phyloP scores from a whole-genome alignment of 1,140 invertebrate genomes.

The Lethrus apterus region DNA sequence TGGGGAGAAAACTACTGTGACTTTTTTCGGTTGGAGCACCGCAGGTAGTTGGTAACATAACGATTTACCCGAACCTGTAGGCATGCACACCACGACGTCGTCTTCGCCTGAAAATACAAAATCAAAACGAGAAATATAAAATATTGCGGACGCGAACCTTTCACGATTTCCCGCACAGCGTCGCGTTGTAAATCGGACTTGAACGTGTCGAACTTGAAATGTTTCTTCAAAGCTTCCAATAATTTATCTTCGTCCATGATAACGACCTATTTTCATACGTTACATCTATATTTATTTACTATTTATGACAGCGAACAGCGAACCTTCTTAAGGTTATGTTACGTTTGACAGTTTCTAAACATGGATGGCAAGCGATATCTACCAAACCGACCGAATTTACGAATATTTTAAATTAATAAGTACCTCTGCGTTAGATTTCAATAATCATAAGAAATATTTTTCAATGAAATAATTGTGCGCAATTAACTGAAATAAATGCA shows the following conservation, averaged over 20 bases:
- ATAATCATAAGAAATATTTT: no score
- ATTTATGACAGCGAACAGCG: no score
- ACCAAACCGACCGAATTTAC: no score
- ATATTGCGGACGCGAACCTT: constrained; percentile 28
- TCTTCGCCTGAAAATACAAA: constrained; percentile 53
- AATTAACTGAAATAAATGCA: no score
- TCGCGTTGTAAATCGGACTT: constrained; percentile 35
- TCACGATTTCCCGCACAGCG: constrained; percentile 33
- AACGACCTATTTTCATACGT: no score
- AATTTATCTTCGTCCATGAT: constrained; percentile 27
- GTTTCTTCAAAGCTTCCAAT: constrained; percentile 26
- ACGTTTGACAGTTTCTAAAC: no score
- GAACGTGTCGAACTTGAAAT: constrained; percentile 36
- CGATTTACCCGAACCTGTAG: constrained; percentile 93
- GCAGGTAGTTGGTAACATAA: constrained; percentile 91
- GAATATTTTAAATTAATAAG: no score
- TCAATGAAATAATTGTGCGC: no score
- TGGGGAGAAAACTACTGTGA: constrained; percentile 86
- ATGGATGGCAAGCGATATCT: no score
- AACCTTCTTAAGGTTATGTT: no score
- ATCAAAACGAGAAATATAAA: neutral
- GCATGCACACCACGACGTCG: constrained; percentile 82
- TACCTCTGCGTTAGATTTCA: no score
- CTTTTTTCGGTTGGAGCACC: constrained; percentile 60
- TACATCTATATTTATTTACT: no score